A percentile compares a stretch with the other conserved stretches of the same genome.
phyloP scores from a whole-genome alignment of 2,888 invertebrate genomes.

The Amphimallon solstitiale region DNA sequence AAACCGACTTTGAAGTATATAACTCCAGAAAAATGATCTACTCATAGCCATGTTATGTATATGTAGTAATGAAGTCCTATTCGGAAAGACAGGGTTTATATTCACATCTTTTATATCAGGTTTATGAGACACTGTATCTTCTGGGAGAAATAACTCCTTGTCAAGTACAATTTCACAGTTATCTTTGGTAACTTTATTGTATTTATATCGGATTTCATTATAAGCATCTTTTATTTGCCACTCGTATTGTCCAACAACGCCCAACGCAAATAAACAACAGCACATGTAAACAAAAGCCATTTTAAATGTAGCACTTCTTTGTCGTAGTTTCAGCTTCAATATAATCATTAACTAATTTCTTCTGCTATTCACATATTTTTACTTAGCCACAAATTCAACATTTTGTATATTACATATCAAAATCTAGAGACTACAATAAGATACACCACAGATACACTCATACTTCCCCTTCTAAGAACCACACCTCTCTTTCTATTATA shows the following conservation, averaged over 20 bases:
- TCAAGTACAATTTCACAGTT: slow-evolving; percentile 92
- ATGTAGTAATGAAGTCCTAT: slow-evolving; percentile 91
- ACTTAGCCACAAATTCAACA: background rate
- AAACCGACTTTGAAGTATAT: slow-evolving; percentile 89
- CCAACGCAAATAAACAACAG: slow-evolving; percentile 42
- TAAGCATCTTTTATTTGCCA: slow-evolving; percentile 93
- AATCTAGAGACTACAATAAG: too few relatives aligned
- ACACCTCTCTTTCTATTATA: too few relatives aligned
- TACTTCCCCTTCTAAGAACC: too few relatives aligned
- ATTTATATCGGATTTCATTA: slow-evolving; percentile 85
- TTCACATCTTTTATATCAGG: slow-evolving; percentile 95
- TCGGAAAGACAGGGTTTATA: slow-evolving; percentile 93
- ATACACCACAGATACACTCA: too few relatives aligned
- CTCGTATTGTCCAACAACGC: slow-evolving; percentile 83
- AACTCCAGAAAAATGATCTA: slow-evolving; percentile 95
- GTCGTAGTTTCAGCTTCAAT: background rate
- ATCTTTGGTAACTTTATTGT: slow-evolving; percentile 84
- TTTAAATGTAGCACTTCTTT: background rate
- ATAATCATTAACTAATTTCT: background rate
- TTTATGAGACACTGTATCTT: slow-evolving; percentile 87
- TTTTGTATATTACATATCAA: too few relatives aligned
- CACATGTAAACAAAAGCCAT: slow-evolving; percentile 30
- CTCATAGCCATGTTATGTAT: slow-evolving; percentile 97
- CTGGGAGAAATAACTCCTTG: slow-evolving; percentile 84
- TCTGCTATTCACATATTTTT: background rate